Evolutionary conservation across 2,888 invertebrate species (phyloP), one percentile per base, ranked within the genome.

Genomic region (Heteromurus nitidus): DNA sequence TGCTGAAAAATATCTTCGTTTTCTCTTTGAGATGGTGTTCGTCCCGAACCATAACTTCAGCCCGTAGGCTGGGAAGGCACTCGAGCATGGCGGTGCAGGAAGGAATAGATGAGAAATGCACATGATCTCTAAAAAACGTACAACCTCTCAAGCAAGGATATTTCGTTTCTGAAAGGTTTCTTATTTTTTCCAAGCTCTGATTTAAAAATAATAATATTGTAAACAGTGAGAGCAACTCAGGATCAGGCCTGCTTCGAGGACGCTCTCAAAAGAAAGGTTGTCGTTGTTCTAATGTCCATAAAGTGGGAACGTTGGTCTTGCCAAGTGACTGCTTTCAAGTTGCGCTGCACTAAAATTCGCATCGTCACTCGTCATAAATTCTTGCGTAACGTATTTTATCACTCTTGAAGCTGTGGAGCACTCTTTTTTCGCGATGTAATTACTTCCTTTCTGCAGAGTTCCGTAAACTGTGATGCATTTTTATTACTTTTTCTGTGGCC

Each of bases 111-210:
- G 16, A n/a, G 22, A 69, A 53, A 16, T 2, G 31, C 18, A 69
- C 69, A 69, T 69, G 69, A 30, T 53, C 11, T 11, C 69, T 1
- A 68, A 65, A 22, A 22, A 5, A 42, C 22, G 5, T 3, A 55
- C 3, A 5, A n/a, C 50, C 5, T 18, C n/a, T 13, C 7, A 18
- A n/a, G 30, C 5, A 28, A 28, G 1, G 9, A n/a, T 1, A 22
- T 24, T 2, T 16, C 50, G 2, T 26, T 55, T 22, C 11, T 62
- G 11, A 5, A 20, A 62, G 30, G 62, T 30, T 31, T 31, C 62
- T n/a, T 31, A 2, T 1, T 53, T 11, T 11, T 11, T 9, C 53
- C 20, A 22, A 22, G 20, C n/a, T 58, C 16, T 24, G 60, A n/a
- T 13, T 3, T 28, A 26, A 11, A 3, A 3, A 18, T 30, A n/a